phyloP scores from a whole-genome alignment of 2,888 invertebrate species.

The Anorthoa munda region DNA sequence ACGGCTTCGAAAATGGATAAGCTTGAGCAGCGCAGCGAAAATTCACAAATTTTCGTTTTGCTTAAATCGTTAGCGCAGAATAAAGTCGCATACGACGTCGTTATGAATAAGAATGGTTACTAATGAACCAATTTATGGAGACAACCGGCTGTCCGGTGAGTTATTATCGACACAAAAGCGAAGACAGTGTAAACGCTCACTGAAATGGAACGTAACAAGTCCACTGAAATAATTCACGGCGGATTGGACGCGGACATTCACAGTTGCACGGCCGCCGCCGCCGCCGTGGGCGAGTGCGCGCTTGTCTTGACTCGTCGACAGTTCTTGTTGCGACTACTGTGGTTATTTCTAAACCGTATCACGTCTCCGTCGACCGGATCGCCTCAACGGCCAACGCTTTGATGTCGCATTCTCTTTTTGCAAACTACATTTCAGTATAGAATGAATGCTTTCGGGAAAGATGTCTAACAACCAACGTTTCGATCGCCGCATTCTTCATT shows the following conservation, averaged over 20 bases:
- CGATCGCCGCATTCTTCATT: slow-evolving; percentile 73
- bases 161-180: slow-evolving; percentile 82
- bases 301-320: slow-evolving; percentile 80
- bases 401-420: slow-evolving; percentile 90
- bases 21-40: slow-evolving; percentile 33
- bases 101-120: slow-evolving; percentile 77
- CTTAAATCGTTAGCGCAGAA: slow-evolving; percentile 59
- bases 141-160: slow-evolving; percentile 78
- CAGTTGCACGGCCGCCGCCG: slow-evolving; percentile 79
- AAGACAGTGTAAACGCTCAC: slow-evolving; percentile 80
- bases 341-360: slow-evolving; percentile 89
- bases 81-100: slow-evolving; percentile 67
- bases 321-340: slow-evolving; percentile 73
- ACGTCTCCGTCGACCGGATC: slow-evolving; percentile 86
- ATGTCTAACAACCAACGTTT: slow-evolving; percentile 77
- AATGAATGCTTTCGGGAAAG: slow-evolving; percentile 88
- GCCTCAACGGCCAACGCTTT: slow-evolving; percentile 83
- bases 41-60: slow-evolving; percentile 51
- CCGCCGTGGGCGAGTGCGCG: slow-evolving; percentile 80
- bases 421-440: slow-evolving; percentile 85
- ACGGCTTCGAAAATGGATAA: slow-evolving; percentile 50
- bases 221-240: slow-evolving; percentile 87
- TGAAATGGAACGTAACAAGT: slow-evolving; percentile 84
- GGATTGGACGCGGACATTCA: slow-evolving; percentile 84
- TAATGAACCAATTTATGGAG: slow-evolving; percentile 85